Conservation (phyloP, 2,113 vertebrate species). For the Todiramphus saurophagus region DNA sequence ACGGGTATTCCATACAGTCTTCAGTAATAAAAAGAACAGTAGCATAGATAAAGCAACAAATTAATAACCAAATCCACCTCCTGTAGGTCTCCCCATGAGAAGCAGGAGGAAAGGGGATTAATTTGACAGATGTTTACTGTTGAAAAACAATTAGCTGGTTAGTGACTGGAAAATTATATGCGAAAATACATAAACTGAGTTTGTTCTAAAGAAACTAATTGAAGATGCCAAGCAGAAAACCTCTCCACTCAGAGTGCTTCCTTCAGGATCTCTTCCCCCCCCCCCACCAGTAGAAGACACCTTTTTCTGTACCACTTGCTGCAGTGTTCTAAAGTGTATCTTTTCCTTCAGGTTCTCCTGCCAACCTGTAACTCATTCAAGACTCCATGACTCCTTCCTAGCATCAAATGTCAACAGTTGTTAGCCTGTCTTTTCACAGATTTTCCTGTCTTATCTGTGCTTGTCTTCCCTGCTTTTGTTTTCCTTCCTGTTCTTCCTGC, state of each 20-base stretch:
- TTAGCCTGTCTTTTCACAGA: not conserved
- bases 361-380: not conserved
- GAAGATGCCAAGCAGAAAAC: not conserved
- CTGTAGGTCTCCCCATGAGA: not conserved
- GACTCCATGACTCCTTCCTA: not conserved
- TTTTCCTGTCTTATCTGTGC: not conserved
- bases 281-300: not conserved
- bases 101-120: not conserved
- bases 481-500: not conserved
- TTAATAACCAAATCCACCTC: not conserved
- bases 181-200: not conserved
- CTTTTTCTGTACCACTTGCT: not conserved
- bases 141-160: not conserved
- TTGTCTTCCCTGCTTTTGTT: not conserved
- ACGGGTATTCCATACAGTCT: not conserved
- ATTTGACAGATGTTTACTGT: not conserved
- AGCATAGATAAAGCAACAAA: not conserved
- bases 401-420: not conserved
- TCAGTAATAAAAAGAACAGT: not conserved
- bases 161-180: not conserved
- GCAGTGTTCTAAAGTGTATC: accelerated
- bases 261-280: not conserved
- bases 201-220: not conserved
- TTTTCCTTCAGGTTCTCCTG: not conserved
- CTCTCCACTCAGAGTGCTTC: not conserved